Evolutionary conservation across 2,888 invertebrate species (phyloP).

Genomic region (Latheticus oryzae): DNA sequence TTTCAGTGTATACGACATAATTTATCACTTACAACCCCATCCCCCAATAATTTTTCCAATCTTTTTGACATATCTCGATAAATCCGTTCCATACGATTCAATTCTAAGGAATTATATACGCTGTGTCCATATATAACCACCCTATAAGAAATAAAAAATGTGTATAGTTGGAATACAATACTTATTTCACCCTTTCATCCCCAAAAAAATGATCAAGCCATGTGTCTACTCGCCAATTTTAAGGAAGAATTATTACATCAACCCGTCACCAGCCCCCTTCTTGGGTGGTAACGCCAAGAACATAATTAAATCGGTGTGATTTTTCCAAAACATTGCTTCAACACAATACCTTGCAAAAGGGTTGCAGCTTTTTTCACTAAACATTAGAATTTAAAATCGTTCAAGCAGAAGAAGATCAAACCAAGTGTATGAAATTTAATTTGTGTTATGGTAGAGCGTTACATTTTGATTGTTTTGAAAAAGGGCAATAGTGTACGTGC

Average conservation of each 20-base stretch:
- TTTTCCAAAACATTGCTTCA: conserved; percentile 64
- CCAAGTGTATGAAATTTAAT: conserved; percentile 56
- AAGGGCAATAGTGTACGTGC: not conserved
- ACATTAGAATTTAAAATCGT: conserved; percentile 55
- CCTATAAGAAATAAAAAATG: conserved; percentile 50
- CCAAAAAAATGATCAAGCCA: conserved; percentile 56
- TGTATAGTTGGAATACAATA: conserved; percentile 55
- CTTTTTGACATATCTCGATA: conserved; percentile 44
- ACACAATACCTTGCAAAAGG: conserved; percentile 61
- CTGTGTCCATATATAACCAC: conserved; percentile 47
- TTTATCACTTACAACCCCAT: conserved; percentile 7
- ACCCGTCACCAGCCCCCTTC: conserved; percentile 11
- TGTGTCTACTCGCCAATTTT: conserved; percentile 53
- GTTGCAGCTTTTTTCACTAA: conserved; percentile 62
- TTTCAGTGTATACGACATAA: conserved; percentile 36
- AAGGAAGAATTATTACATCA: conserved; percentile 21
- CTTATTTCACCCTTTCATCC: conserved; percentile 15
- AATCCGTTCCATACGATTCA: conserved; percentile 47
- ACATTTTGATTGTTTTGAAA: conserved; percentile 25
- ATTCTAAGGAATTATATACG: conserved; percentile 49
- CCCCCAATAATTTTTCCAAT: conserved; percentile 9
- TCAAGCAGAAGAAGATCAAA: conserved; percentile 53
- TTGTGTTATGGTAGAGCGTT: conserved; percentile 46
- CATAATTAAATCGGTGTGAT: conserved; percentile 65
- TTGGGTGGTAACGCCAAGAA: conserved; percentile 45